These are phyloP conservation scores for Episyrphus balteatus DNA, from an alignment of 1,140 invertebrate genomes.

Conservation along the genomic window DNA sequence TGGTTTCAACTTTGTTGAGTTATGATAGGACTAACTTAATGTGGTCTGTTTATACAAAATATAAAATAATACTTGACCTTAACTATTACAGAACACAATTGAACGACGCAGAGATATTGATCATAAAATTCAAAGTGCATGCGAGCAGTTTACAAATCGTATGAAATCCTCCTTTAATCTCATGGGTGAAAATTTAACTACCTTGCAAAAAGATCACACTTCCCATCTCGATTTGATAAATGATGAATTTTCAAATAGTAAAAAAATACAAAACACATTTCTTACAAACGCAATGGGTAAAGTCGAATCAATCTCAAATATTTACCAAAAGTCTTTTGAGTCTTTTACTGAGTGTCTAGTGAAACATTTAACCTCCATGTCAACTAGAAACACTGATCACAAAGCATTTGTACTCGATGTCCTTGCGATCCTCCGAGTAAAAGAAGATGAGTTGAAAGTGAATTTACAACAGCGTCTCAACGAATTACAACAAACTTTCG, in stretches of 20 bases:
- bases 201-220: conserved; percentile 18
- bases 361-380: conserved; percentile 9
- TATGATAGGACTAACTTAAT: neutral
- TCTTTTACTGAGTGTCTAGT: conserved; percentile 7
- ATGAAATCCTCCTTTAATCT: conserved; percentile 27
- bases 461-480: conserved; percentile 17
- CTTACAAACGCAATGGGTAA: conserved; percentile 14
- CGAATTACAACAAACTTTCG: conserved; percentile 15
- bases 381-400: conserved; percentile 11
- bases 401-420: conserved; percentile 11
- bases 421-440: conserved; percentile 16
- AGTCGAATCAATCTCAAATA: conserved; percentile 12
- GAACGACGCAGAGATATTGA: conserved; percentile 27
- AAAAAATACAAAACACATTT: conserved; percentile 14
- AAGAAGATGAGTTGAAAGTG: conserved; percentile 10
- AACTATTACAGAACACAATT: conserved; percentile 17
- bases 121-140: conserved; percentile 21
- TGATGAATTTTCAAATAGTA: conserved; percentile 21
- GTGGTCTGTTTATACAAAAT: neutral
- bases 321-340: conserved; percentile 7
- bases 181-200: conserved; percentile 16
- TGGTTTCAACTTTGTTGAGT: too few relatives aligned
- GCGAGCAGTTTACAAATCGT: conserved; percentile 22
- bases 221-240: conserved; percentile 13
- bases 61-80: neutral